Evolutionary conservation across 2,797 vertebrate genomes (phyloP).

Genomic region (Hipposideros larvatus): DNA sequence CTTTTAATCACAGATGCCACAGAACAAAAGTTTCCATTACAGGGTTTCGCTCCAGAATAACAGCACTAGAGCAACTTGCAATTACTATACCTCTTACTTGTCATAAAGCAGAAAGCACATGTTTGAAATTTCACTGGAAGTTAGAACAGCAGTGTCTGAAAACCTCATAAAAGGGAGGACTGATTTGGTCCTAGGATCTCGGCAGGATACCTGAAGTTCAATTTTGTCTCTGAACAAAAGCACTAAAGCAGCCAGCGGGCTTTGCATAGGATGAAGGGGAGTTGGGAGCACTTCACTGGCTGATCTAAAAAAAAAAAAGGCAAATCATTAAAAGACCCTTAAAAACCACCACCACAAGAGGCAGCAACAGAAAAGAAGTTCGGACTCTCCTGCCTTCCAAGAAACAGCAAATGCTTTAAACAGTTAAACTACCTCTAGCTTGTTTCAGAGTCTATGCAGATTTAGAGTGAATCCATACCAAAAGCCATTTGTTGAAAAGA

Average conservation of each 20-base stretch:
- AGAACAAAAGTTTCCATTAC: constrained; percentile 63
- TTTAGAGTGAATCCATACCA: constrained; percentile 5
- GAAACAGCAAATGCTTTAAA: constrained; percentile 63
- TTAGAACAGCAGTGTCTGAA: constrained; percentile 69
- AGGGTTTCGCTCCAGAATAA: background rate
- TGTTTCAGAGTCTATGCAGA: constrained; percentile 27
- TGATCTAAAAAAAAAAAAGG: constrained; percentile 71
- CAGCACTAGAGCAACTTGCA: constrained; percentile 56
- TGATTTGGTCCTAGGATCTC: constrained; percentile 75
- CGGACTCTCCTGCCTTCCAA: constrained; percentile 45
- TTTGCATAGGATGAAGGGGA: constrained; percentile 71
- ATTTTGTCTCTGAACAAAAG: constrained; percentile 76
- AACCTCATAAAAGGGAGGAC: constrained; percentile 77
- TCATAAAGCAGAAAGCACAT: constrained; percentile 68
- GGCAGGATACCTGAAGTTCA: constrained; percentile 79
- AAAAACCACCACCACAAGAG: constrained; percentile 58
- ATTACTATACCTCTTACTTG: constrained; percentile 70
- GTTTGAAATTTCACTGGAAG: constrained; percentile 80
- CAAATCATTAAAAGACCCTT: constrained; percentile 68
- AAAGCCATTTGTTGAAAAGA: constrained; percentile 6
- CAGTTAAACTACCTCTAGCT: constrained; percentile 50
- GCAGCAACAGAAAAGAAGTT: constrained; percentile 37
- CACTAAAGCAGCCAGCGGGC: constrained; percentile 52
- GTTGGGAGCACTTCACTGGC: constrained; percentile 50
- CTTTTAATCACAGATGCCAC: constrained; percentile 76